Percentiles rank a stretch among this genome's conserved stretches.
phyloP scores from a whole-genome alignment of 35 echinoderm and acorn worm species.

The Apostichopus parvimensis region DNA sequence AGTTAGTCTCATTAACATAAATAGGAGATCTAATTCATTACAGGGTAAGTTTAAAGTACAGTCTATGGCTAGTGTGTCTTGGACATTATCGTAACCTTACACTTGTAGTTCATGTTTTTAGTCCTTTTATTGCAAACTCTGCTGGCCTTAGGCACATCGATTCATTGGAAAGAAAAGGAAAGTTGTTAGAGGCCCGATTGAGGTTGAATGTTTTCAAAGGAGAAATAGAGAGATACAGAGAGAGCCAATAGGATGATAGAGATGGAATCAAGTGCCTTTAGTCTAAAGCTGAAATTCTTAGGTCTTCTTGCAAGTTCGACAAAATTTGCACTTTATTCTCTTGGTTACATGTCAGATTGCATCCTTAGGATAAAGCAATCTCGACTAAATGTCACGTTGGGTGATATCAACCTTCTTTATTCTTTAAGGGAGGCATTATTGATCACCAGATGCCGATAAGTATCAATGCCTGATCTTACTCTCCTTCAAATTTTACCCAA shows the following conservation, averaged over 20 bases:
- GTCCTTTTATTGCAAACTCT: not conserved
- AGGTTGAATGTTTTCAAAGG: not conserved
- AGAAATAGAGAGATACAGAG: not conserved
- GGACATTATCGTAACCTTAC: not conserved
- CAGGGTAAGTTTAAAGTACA: too few species aligned
- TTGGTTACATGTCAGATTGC: slow-evolving; percentile 13
- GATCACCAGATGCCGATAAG: slow-evolving; percentile 8
- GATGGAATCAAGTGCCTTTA: slow-evolving; percentile 3
- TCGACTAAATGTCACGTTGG: slow-evolving; percentile 21
- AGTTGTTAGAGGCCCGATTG: slow-evolving; percentile 23
- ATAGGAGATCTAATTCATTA: too few species aligned
- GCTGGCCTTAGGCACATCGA: slow-evolving; percentile 38
- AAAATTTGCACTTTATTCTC: slow-evolving; percentile 19
- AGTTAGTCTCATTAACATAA: too few species aligned
- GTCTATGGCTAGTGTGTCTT: not conserved
- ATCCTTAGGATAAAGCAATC: not conserved
- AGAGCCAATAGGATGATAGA: not conserved
- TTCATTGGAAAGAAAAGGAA: slow-evolving; percentile 15
- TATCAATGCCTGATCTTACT: slow-evolving; percentile 7
- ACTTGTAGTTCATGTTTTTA: not conserved
- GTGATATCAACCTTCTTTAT: slow-evolving; percentile 2
- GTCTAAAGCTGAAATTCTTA: not conserved
- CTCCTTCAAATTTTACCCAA: not conserved
- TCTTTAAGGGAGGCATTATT: not conserved
- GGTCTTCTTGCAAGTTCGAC: not conserved